phyloP scores from a whole-genome alignment of 2,113 vertebrate genomes.

The Apistogramma diplotaenia region DNA sequence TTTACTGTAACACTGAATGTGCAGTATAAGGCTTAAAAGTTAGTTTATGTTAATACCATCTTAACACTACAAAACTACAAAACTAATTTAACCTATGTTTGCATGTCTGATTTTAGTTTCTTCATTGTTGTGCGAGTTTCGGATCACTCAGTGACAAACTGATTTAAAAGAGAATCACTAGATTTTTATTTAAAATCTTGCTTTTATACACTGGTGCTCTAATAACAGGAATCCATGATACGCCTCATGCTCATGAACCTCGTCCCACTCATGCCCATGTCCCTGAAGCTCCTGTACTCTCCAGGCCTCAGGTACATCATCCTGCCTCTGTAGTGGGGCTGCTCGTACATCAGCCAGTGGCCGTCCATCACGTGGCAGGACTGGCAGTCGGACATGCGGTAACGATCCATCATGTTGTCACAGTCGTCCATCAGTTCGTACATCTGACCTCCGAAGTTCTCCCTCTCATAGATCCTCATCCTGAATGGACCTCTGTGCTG shows the following conservation, averaged over 20 bases:
- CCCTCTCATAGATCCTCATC: conserved; percentile 77
- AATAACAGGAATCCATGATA: conserved; percentile 73
- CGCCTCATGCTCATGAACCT: conserved; percentile 73
- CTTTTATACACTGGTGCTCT: conserved; percentile 25
- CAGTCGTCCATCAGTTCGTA: conserved; percentile 75
- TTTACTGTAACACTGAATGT: background rate
- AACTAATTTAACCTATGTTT: background rate
- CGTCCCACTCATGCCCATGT: conserved; percentile 47
- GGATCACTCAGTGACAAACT: background rate
- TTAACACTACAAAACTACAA: background rate
- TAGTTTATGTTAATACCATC: background rate
- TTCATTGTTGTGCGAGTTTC: background rate
- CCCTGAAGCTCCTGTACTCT: conserved; percentile 76
- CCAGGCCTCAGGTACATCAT: conserved; percentile 77
- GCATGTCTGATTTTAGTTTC: background rate
- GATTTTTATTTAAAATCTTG: conserved; percentile 55
- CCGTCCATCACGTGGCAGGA: conserved; percentile 80
- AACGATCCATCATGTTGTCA: conserved; percentile 73
- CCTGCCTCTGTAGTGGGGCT: conserved; percentile 74
- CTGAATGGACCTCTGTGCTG: conserved; percentile 76
- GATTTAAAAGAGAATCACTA: conserved; percentile 21
- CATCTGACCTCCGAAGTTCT: conserved; percentile 73
- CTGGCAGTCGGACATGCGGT: conserved; percentile 71
- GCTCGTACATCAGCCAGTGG: conserved; percentile 81
- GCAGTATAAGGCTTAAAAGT: background rate